Evolutionary conservation across 2,113 vertebrate species (phyloP).

Genomic region (Nicator chloris): DNA sequence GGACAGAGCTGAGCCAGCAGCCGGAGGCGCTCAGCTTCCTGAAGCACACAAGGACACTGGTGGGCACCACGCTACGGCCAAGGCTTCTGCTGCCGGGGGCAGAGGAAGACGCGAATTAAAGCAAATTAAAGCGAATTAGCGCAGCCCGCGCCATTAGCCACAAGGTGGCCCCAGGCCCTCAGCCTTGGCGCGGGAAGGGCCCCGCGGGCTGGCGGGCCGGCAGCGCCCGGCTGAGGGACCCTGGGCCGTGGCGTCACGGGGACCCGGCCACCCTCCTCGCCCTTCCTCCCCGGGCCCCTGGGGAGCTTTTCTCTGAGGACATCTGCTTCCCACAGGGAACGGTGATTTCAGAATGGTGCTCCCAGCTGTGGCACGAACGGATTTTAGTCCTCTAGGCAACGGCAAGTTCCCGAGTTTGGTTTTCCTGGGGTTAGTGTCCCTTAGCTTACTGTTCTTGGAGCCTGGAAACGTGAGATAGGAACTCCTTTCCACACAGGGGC

Average conservation of each 20-base stretch:
- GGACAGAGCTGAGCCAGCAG: background rate
- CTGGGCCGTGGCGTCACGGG: background rate
- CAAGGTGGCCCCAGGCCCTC: conserved; percentile 46
- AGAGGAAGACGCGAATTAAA: fast-evolving
- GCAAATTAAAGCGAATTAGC: background rate
- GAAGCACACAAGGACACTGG: background rate
- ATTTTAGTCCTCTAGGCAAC: background rate
- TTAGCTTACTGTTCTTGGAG: background rate
- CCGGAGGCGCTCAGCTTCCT: background rate
- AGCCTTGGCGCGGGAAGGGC: background rate
- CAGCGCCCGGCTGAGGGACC: background rate
- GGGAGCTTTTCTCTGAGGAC: background rate
- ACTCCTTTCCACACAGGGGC: background rate
- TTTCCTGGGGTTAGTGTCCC: background rate
- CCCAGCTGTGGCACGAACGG: background rate
- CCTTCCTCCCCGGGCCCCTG: fast-evolving
- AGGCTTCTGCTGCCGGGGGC: background rate
- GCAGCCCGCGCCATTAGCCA: background rate
- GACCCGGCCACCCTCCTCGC: fast-evolving
- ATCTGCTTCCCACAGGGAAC: background rate
- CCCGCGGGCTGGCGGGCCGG: too few relatives aligned
- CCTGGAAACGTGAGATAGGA: background rate
- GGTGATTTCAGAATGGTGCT: fast-evolving
- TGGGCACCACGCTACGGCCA: background rate
- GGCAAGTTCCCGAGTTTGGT: background rate